Evolutionary conservation across 2,888 invertebrate genomes (phyloP), one percentile per base, ranked within the genome.

Genomic region (Alentia gelatinosa): DNA sequence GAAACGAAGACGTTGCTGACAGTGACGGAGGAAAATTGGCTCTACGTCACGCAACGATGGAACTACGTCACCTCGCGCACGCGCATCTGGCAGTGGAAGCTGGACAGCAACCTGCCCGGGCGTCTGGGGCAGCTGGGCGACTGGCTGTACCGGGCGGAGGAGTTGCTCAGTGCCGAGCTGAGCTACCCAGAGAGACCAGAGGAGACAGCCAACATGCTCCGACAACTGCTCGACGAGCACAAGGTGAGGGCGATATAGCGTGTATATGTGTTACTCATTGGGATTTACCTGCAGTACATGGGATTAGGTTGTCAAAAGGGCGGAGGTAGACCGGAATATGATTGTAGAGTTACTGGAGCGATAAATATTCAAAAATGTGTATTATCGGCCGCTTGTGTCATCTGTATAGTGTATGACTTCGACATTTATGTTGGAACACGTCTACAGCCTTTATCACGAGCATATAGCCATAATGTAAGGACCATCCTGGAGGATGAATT

Each of bases 21-120:
- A 93, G 97, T 98, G 92, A 98, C 98, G 7, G 97, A 97, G 83
- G 98, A 98, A 93, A 97, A 98, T n/a, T 99, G 98, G 98, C 97
- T 97, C 90, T 98, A 98, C 94, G 97, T 98, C 26, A 97, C 98
- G 94, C 97, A 97, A 47, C 97, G 98, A 42, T 99, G 99, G 98
- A 97, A 97, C 93, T 97, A 98, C 95, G 97, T 98, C 90, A 97
- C 98, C 95, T 95, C 96, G 90, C 92, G 93, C 91, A 94, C 94
- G 0, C 91, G 94, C 23, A 92, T 93, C 26, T 99, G 99, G 99
- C 97, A 98, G 94, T 98, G 98, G 98, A 97, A 98, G 89, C 96
- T 99, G 93, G 99, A 99, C 96, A 97, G 98, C 0, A 97, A 97
- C 92, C 96, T 99, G 90, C 98, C 98, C 12, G 98, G 98, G 68